A percentile compares a stretch with the other conserved stretches of the same genome.
Conservation (phyloP, 2,888 invertebrate species). For the Oligia strigilis region DNA sequence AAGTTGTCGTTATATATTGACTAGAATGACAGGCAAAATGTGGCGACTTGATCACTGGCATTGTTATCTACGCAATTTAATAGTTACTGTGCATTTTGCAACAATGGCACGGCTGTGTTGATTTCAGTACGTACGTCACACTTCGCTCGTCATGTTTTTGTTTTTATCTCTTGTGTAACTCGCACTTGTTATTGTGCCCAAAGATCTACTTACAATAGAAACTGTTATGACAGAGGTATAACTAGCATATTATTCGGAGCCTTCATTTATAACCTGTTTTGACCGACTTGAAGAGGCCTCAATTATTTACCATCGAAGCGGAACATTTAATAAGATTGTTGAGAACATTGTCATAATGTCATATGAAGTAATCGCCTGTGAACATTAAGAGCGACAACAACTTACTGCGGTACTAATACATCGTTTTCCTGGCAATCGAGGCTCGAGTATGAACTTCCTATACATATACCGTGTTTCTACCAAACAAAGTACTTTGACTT, state of each 20-base stretch:
- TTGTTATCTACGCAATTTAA: no score
- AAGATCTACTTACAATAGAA: slow-evolving; percentile 31
- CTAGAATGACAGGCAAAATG: neutral
- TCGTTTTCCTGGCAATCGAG: neutral
- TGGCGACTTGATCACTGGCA: no score
- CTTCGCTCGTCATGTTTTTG: slow-evolving; percentile 27
- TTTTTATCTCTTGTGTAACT: slow-evolving; percentile 37
- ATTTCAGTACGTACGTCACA: slow-evolving; percentile 1
- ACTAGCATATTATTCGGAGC: slow-evolving; percentile 32
- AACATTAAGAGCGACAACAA: neutral
- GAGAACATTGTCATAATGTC: slow-evolving; percentile 9
- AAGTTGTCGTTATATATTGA: neutral
- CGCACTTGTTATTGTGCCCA: slow-evolving; percentile 42
- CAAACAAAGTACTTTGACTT: neutral
- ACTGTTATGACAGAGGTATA: fast-evolving
- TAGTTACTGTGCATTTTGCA: neutral
- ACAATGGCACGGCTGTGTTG: no score
- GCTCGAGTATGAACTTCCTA: neutral
- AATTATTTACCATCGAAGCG: slow-evolving; percentile 42
- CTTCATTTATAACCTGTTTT: slow-evolving; percentile 50
- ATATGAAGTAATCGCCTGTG: neutral
- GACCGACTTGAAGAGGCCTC: slow-evolving; percentile 37
- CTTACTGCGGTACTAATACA: neutral
- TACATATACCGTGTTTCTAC: neutral
- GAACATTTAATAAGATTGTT: slow-evolving; percentile 42